Conservation (phyloP, 1,140 invertebrate genomes). For the Brachionus plicatilis region DNA sequence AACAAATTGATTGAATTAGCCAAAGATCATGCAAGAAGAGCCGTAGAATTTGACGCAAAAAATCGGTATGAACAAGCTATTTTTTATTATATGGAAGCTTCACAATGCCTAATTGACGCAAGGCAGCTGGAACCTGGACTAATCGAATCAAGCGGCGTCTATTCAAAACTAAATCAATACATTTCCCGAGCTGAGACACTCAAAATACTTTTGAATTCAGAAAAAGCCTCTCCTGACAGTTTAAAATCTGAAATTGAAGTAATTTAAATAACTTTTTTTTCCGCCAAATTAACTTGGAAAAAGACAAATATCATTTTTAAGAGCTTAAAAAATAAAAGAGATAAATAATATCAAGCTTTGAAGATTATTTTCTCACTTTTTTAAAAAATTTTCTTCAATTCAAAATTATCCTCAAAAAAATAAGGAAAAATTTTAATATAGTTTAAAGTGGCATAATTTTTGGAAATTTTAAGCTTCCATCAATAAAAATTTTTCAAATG, state of each 20-base stretch:
- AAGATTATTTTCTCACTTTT: too few species aligned
- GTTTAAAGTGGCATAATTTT: too few species aligned
- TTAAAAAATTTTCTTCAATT: too few species aligned
- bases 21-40: conserved; percentile 19
- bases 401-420: too few species aligned
- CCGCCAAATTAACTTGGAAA: too few species aligned
- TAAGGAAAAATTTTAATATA: too few species aligned
- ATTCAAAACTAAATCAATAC: conserved; percentile 30
- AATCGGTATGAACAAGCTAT: background rate
- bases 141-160: background rate
- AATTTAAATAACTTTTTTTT: conserved; percentile 17
- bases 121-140: background rate
- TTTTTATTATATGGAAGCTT: conserved; percentile 37
- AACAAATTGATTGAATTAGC: conserved; percentile 42
- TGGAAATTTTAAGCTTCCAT: too few species aligned
- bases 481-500: too few species aligned
- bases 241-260: conserved; percentile 40
- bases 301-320: too few species aligned
- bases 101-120: background rate
- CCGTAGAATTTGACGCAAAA: conserved; percentile 16
- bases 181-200: conserved; percentile 33
- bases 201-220: background rate
- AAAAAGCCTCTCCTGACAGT: background rate
- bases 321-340: too few species aligned
- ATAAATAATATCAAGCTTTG: too few species aligned